phyloP scores from a whole-genome alignment of 2,888 invertebrate species.

The Nomada ferruginata region DNA sequence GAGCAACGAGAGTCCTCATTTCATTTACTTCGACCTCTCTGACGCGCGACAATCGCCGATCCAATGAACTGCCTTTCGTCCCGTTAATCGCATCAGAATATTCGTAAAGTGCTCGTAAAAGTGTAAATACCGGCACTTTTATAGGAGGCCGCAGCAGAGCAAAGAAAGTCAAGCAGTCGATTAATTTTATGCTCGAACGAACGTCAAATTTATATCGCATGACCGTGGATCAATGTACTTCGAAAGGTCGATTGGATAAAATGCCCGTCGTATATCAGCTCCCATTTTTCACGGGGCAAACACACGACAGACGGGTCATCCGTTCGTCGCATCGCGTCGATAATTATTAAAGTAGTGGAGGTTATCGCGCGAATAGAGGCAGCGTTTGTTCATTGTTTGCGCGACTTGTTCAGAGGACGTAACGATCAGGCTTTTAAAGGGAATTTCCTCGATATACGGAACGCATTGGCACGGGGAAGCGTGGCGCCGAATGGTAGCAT shows the following conservation, averaged over 20 bases:
- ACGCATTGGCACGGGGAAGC: constrained; percentile 4
- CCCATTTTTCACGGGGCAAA: constrained; percentile 24
- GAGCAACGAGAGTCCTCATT: constrained; percentile 18
- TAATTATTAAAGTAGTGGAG: constrained; percentile 28
- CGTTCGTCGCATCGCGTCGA: neutral
- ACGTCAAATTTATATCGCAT: constrained; percentile 38
- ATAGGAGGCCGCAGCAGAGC: neutral
- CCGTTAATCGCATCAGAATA: too few relatives aligned
- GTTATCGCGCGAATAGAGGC: constrained; percentile 37
- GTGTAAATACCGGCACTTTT: neutral
- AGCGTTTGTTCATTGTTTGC: constrained; percentile 52
- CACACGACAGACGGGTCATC: neutral
- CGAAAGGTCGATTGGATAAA: constrained; percentile 23
- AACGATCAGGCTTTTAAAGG: constrained; percentile 63
- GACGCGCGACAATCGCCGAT: too few relatives aligned
- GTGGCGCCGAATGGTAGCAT: constrained; percentile 11
- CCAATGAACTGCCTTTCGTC: too few relatives aligned
- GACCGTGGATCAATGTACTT: constrained; percentile 30
- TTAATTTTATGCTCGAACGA: constrained; percentile 44
- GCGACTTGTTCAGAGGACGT: constrained; percentile 54
- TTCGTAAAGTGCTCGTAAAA: too few relatives aligned
- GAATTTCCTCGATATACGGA: constrained; percentile 59
- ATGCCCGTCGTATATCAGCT: constrained; percentile 31
- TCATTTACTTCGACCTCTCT: too few relatives aligned
- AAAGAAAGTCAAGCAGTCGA: constrained; percentile 32